Conservation (phyloP, 2,888 invertebrate species). For the Sceliomorpha sp. region DNA sequence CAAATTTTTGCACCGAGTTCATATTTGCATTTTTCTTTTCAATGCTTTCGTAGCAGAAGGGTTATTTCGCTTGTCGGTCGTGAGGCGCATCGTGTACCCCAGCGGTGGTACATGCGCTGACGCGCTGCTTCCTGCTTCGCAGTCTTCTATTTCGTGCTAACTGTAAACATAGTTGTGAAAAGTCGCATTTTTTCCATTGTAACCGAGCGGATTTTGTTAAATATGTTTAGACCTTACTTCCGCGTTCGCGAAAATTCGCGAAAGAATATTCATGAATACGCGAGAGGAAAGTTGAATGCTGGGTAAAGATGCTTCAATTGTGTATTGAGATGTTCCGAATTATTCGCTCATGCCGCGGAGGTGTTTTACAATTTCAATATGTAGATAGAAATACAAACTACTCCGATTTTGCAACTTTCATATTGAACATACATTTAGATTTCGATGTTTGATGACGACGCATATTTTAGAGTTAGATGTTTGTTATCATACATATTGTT, state of each 20-base stretch:
- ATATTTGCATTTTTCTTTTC: slow-evolving; percentile 33
- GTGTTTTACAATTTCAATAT: too few species aligned
- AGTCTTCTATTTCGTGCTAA: slow-evolving; percentile 46
- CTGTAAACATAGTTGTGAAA: slow-evolving; percentile 39
- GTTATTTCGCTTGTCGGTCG: slow-evolving; percentile 51
- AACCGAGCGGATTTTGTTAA: slow-evolving; percentile 28
- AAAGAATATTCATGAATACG: not conserved
- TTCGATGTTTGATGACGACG: too few species aligned
- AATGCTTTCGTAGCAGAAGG: slow-evolving; percentile 38
- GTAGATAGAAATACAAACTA: too few species aligned
- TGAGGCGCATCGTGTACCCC: slow-evolving; percentile 46
- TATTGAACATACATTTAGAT: too few species aligned
- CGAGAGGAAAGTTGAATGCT: not conserved
- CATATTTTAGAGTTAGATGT: too few species aligned
- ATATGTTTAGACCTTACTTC: slow-evolving; percentile 28
- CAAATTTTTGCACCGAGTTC: slow-evolving; percentile 35
- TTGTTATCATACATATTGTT: too few species aligned
- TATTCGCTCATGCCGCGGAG: too few species aligned
- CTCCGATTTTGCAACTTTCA: too few species aligned
- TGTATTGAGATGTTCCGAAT: too few species aligned
- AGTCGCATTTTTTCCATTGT: slow-evolving; percentile 22
- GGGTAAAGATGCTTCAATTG: too few species aligned
- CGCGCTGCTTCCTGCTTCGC: slow-evolving; percentile 45
- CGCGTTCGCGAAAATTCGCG: slow-evolving; percentile 10
- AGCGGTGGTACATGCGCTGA: slow-evolving; percentile 47